Base-by-base conservation (phyloP, 2,888 invertebrate species). In the Ochropacha duplaris region DNA sequence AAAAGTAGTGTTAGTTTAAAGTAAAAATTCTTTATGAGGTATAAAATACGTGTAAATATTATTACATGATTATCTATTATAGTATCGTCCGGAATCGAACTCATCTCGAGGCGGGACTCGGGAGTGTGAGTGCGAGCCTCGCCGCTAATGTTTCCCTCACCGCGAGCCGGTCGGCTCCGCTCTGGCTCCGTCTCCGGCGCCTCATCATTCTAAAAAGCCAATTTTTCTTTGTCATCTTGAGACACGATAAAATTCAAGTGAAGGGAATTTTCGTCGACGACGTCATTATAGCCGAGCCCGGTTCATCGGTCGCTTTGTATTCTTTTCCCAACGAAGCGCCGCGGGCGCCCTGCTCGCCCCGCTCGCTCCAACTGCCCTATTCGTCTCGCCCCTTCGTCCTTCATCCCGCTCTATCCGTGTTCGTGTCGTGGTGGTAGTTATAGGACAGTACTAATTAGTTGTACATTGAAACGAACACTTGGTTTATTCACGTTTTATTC, bases 401-500 rank as follows among this genome's bases (percentile, higher is more conserved):
- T 31, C 31, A 55, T 36, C 49, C 58, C 54, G 52, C 56, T 49
- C 50, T 49, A 22, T 34, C 11, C 24, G 19, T 39, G n/a, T n/a
- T n/a, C n/a, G n/a, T n/a, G n/a, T n/a, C n/a, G n/a, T n/a, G n/a
- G n/a, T n/a, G 51, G 28, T 57, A 39, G 56, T 56, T 44, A 39
- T 51, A 36, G 31, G 52, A 49, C 44, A 16, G 57, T 16, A 34
- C 59, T 66, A 64, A 69, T 67, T 64, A 68, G 64, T 54, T 39
- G 52, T 14, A 60, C 57, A 79, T 70, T 74, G 69, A 83, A 85
- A 76, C 59, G 61, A 71, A 60, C 54, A 52, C 50, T 62, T 64
- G 36, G 66, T 74, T 77, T 66, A 76, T 82, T 76, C 68, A 81
- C 68, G 61, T 74, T 84, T 88, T 90, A 90, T 89, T 90, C 74